Base-by-base conservation (phyloP, 2,113 vertebrate species). In the Tachuris rubrigastra region DNA sequence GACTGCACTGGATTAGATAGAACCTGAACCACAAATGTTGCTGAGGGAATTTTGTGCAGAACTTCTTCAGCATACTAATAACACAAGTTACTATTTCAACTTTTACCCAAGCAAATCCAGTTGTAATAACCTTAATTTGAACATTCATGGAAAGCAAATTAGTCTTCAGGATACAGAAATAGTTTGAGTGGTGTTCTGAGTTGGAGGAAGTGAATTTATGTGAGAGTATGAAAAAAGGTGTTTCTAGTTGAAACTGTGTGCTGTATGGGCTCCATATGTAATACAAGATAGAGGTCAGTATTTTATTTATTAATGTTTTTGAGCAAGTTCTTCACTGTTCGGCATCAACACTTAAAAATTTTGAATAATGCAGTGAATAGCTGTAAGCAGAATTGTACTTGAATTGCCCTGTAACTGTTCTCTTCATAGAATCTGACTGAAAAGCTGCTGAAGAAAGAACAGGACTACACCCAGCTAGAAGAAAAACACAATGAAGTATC, bases 391-490 rank as follows among this genome's bases (percentile, higher is more conserved):
- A 93, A 47, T 47, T 91, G 24, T 75, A 78, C 58, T 47, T 96
- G 46, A 90, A 67, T 63, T 85, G 20, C 79, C 68, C 3, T 95
- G 55, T 67, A 65, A 93, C 81, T 95, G 63, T 89, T 97, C 87
- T 46, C 71, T 89, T 97, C 86, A 27, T 85, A 99, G 99, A 98
- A 68, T 91, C 97, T 99, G 80, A 97, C 97, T 41, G 98, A 99
- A 93, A 99, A 99, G 76, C 96, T 99, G 52, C 91, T 97, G 82
- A 98, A 97, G 86, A 99, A 98, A 69, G 99, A 99, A 67, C 97
- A 98, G 79, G 98, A 98, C 71, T 98, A 98, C 90, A 98, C 97
- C 77, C 98, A 99, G 27, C 95, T 99, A 41, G 98, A 99, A 94
- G 98, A 99, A 95, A 97, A 97, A 63, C 95, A 99, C 49, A 98